A percentile compares a stretch with the other conserved stretches of the same genome.
Evolutionary conservation across 92 coral and sea anemone genomes (phyloP).

Genomic region (Virgularia gustaviana): DNA sequence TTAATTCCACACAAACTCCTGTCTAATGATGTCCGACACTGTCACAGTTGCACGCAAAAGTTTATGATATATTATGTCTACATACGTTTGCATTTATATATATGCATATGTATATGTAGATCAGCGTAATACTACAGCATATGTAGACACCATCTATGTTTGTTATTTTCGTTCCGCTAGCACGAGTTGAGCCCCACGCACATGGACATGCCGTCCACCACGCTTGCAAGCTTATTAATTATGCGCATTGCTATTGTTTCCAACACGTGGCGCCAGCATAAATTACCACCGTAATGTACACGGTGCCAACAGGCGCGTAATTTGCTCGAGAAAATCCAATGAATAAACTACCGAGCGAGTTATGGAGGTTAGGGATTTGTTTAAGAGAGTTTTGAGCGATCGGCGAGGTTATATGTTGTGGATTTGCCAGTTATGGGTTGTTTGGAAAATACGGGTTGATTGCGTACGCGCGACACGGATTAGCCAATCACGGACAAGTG

Average conservation of each 20-base stretch:
- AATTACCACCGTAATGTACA: no score
- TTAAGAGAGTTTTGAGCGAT: no score
- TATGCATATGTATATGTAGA: no score
- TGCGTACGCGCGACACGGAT: neutral
- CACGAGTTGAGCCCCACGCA: neutral
- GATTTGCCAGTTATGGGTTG: neutral
- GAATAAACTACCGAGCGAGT: neutral
- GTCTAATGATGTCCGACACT: no score
- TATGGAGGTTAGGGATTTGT: neutral
- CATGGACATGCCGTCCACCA: constrained; percentile 24
- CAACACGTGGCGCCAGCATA: constrained; percentile 96
- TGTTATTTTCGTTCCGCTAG: no score
- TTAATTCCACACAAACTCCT: no score
- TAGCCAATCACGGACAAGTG: constrained; percentile 22
- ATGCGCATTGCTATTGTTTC: constrained; percentile 78
- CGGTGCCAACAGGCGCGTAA: neutral
- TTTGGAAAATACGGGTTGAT: constrained; percentile 1
- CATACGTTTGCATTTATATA: no score
- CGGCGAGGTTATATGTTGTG: no score
- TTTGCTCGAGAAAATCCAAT: neutral
- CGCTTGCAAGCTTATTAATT: constrained; percentile 57
- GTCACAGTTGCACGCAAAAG: no score
- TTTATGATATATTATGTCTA: no score
- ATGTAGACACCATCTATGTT: no score
- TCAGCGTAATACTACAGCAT: no score